These are phyloP conservation scores for Hypanus sabinus DNA, from an alignment of 2,113 vertebrate species.

Conservation along the genomic window DNA sequence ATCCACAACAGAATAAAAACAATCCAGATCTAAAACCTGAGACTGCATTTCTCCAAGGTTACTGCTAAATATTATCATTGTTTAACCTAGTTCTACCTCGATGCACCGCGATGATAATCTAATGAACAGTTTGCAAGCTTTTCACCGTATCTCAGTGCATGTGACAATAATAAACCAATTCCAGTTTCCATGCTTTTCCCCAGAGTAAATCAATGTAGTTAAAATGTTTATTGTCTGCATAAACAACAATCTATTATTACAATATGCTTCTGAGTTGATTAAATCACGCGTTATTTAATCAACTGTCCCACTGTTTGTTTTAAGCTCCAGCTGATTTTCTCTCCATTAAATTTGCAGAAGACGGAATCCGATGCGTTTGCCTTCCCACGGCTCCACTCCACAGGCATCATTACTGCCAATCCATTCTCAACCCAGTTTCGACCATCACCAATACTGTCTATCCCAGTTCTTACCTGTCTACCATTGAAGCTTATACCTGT, in stretches of 20 bases:
- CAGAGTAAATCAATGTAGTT: background rate
- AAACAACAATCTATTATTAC: background rate
- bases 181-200: no score
- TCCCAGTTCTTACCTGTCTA: background rate
- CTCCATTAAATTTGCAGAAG: background rate
- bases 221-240: background rate
- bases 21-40: background rate
- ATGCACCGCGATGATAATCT: no score
- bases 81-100: no score
- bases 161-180: no score
- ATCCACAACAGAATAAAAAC: background rate
- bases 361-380: background rate
- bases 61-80: background rate
- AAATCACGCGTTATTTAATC: background rate
- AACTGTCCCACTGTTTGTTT: background rate
- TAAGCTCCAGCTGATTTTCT: background rate
- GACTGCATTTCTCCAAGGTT: background rate
- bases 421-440: background rate
- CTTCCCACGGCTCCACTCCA: background rate
- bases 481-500: background rate
- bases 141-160: no score
- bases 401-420: background rate
- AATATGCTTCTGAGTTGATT: background rate
- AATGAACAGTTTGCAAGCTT: no score
- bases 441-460: background rate